Conservation (phyloP, 2,888 invertebrate genomes). For the Lysandra bellargus region DNA sequence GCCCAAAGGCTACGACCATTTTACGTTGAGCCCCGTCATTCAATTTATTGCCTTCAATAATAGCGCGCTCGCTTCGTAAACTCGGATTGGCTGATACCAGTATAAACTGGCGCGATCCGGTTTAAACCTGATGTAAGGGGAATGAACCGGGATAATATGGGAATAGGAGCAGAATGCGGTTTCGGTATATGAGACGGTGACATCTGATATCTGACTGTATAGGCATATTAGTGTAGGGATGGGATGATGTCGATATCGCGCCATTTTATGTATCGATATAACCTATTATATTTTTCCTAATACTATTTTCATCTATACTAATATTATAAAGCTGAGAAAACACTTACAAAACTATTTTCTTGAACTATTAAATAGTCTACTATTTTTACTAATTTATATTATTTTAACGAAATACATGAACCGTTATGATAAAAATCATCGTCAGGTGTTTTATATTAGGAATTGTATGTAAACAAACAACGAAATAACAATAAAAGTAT, state of each 20-base stretch:
- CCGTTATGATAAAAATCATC: too few species aligned
- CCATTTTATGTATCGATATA: too few species aligned
- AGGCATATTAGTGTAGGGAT: constrained; percentile 38
- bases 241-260: constrained; percentile 14
- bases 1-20: constrained; percentile 49
- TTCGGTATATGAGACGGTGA: constrained; percentile 61
- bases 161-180: constrained; percentile 70
- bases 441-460: too few species aligned
- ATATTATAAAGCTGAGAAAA: too few species aligned
- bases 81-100: constrained; percentile 47
- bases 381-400: too few species aligned
- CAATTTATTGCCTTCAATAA: constrained; percentile 46
- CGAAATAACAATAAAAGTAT: too few species aligned
- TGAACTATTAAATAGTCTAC: too few species aligned
- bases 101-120: constrained; percentile 46
- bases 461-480: too few species aligned
- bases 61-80: constrained; percentile 41
- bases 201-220: constrained; percentile 56
- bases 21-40: constrained; percentile 44
- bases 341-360: too few species aligned
- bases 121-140: constrained; percentile 40
- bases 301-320: too few species aligned
- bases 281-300: too few species aligned
- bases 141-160: constrained; percentile 46
- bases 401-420: too few species aligned